Evolutionary conservation across 1,140 invertebrate genomes (phyloP).

Genomic region (Zaprionus nigranus): DNA sequence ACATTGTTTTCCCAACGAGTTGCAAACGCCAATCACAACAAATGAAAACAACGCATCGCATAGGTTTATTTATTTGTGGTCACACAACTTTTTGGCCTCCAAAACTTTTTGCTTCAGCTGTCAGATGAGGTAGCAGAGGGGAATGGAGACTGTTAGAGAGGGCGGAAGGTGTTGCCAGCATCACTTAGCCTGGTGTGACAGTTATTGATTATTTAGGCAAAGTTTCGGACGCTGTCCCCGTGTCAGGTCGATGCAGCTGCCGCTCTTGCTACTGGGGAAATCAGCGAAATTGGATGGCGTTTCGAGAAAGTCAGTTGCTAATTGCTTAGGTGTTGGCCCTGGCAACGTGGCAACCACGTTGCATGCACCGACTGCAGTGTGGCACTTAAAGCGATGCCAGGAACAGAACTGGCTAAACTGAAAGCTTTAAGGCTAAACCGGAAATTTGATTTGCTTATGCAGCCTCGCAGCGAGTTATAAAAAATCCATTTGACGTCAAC

Average conservation of each 20-base stretch:
- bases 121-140: not conserved
- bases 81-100: conserved; percentile 48
- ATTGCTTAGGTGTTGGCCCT: conserved; percentile 52
- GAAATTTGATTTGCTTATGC: conserved; percentile 71
- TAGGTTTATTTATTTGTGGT: conserved; percentile 45
- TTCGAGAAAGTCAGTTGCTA: conserved; percentile 51
- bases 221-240: conserved; percentile 10
- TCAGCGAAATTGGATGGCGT: conserved; percentile 60
- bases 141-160: no score
- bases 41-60: conserved; percentile 52
- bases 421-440: conserved; percentile 30
- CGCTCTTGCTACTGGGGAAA: conserved; percentile 55
- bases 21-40: conserved; percentile 59
- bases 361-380: conserved; percentile 5
- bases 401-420: conserved; percentile 26
- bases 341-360: conserved; percentile 36
- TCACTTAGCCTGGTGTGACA: conserved; percentile 58
- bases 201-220: conserved; percentile 72
- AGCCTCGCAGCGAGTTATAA: conserved; percentile 34
- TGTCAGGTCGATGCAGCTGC: conserved; percentile 14
- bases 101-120: conserved; percentile 42
- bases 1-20: conserved; percentile 12
- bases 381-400: conserved; percentile 46
- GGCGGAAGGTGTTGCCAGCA: not conserved
- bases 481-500: conserved; percentile 50